These are phyloP conservation scores for Paradoxurus hermaphroditus DNA, from an alignment of 2,113 vertebrate species.

Conservation along the genomic window DNA sequence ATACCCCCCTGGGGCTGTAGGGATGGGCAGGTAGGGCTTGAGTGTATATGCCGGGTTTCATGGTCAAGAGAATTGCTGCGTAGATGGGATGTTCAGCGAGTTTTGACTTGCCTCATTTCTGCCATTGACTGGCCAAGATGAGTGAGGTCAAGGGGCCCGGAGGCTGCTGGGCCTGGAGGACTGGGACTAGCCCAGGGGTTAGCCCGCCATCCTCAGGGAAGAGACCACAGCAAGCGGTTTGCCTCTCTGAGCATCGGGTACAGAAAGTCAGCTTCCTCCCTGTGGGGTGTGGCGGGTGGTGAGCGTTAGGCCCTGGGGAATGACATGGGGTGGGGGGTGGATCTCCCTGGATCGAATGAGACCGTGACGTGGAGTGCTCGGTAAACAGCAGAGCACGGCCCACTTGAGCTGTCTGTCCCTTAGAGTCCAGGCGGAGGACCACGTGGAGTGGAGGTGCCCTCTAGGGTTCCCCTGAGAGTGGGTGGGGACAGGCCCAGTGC, in stretches of 20 bases:
- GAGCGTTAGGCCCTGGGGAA: not conserved
- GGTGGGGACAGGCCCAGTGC: not conserved
- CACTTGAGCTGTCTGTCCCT: not conserved
- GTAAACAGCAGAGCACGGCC: not conserved
- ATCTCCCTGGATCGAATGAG: not conserved
- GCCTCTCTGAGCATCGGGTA: not conserved
- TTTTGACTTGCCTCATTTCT: not conserved
- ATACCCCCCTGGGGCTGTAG: not conserved
- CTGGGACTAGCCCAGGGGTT: fast-evolving
- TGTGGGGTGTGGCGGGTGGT: not conserved
- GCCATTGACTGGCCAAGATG: not conserved
- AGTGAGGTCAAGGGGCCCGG: not conserved
- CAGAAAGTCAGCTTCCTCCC: not conserved
- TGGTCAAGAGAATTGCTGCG: not conserved
- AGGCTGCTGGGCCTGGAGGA: too few species aligned
- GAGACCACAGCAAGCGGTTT: not conserved
- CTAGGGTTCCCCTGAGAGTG: not conserved
- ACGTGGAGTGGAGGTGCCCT: not conserved
- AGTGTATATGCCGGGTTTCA: not conserved
- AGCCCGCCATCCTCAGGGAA: not conserved
- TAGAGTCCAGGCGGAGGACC: not conserved
- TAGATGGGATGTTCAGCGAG: fast-evolving
- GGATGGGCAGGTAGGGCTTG: fast-evolving
- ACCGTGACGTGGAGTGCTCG: not conserved
- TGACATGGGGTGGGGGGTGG: not conserved